These are phyloP conservation scores for Diachasma alloeum DNA, from an alignment of 1,140 invertebrate species.

Conservation along the genomic window DNA sequence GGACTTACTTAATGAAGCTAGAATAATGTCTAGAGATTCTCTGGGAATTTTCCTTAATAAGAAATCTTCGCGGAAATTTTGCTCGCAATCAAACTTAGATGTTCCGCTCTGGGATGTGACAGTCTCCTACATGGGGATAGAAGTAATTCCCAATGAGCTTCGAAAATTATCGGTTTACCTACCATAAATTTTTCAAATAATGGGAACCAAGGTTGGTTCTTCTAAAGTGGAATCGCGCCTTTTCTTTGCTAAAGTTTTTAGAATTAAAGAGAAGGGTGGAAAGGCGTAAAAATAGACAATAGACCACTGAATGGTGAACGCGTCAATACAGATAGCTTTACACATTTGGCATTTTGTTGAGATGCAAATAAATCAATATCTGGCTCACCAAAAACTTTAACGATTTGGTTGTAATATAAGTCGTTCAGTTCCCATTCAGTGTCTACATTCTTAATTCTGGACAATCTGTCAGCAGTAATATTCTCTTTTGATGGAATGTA, in stretches of 20 bases:
- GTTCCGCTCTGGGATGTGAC: no score
- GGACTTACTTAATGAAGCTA: no score
- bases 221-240: not conserved
- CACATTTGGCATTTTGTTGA: not conserved
- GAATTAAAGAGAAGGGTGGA: not conserved
- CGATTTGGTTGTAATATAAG: not conserved
- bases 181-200: not conserved
- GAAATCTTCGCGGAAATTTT: no score
- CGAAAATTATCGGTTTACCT: no score
- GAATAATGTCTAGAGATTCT: no score
- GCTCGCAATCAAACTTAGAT: no score
- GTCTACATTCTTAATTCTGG: not conserved
- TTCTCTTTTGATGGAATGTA: conserved; percentile 26
- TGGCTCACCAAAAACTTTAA: not conserved
- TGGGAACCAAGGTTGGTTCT: not conserved
- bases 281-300: not conserved
- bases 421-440: conserved; percentile 12
- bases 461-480: not conserved
- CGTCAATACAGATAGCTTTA: not conserved
- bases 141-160: no score
- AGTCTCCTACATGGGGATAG: no score
- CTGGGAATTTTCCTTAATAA: no score
- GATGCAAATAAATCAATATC: not conserved
- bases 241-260: not conserved
- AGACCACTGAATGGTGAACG: not conserved